Conservation (phyloP, 1,140 invertebrate genomes). For the Brachionus plicatilis region DNA sequence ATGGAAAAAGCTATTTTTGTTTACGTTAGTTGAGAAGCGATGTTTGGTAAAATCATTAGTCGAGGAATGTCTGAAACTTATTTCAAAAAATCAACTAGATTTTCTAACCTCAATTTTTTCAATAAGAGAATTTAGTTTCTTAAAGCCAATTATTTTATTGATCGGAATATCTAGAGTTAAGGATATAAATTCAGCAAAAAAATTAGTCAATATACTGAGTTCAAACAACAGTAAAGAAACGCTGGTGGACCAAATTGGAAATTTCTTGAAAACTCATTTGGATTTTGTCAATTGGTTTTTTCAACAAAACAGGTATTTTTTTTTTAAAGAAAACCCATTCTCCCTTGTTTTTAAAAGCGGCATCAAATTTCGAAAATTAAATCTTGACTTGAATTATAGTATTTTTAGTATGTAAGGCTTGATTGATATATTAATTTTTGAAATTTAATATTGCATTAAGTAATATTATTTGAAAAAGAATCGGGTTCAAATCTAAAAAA, state of each 20-base stretch:
- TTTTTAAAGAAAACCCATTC: background rate
- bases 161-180: constrained; percentile 49
- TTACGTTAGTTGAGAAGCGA: background rate
- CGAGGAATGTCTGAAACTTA: constrained; percentile 42
- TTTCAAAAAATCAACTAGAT: constrained; percentile 45
- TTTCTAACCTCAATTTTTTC: constrained; percentile 45
- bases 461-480: too few species aligned
- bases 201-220: constrained; percentile 47
- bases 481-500: too few species aligned
- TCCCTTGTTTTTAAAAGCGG: too few species aligned
- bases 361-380: too few species aligned
- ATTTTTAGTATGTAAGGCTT: too few species aligned
- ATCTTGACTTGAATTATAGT: too few species aligned
- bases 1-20: background rate
- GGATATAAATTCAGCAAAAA: constrained; percentile 45
- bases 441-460: too few species aligned
- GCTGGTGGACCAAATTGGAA: constrained; percentile 45
- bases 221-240: background rate
- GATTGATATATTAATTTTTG: too few species aligned
- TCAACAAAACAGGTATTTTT: background rate
- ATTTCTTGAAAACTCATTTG: constrained; percentile 51
- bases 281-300: constrained; percentile 52
- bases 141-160: constrained; percentile 49
- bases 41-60: background rate
- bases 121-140: constrained; percentile 47